Evolutionary conservation across 2,113 vertebrate species (phyloP), one percentile per base, ranked within the genome.

Genomic region (Erinaceus europaeus): DNA sequence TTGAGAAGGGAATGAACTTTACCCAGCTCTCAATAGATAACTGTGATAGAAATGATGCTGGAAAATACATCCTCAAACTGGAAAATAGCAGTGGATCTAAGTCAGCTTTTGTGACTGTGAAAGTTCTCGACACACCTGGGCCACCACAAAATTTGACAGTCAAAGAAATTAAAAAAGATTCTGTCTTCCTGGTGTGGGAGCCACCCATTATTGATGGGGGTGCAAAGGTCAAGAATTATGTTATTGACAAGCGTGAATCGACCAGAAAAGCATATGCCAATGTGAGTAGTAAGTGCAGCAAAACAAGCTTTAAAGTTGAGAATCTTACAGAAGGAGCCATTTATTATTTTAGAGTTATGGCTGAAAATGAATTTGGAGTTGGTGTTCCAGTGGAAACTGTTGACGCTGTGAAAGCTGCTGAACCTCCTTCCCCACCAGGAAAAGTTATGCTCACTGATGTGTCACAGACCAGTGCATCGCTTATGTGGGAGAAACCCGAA

Each of bases 271-370:
- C 98, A 38, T 99, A 98, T 96, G 98, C 98, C 84, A 99, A 98
- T 72, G 98, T 99, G 40, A 99, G 98, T 78, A 96, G 97, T 74
- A 99, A 99, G 78, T 99, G 99, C 91, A 97, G 93, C 89, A 99
- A 99, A 96, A 99, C 98, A 94, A 99, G 97, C 92, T 98, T 98
- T 85, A 98, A 98, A 93, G 97, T 99, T 74, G 98, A 98, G 91
- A 99, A 98, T 93, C 98, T 99, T 87, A 97, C 96, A 72, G 99
- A 99, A 95, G 99, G 99, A 96, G 97, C 95, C 29, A 97, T 98
- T 90, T 99, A 99, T 96, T 99, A 99, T 95, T 99, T 99, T 84
- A 98, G 99, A 98, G 98, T 99, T 82, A 98, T 99, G 97, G 99
- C 99, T 92, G 99, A 99, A 94, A 99, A 99, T 93, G 99, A 99